Conservation (phyloP, 2,113 vertebrate genomes). For the Phalacrocorax pelagicus region DNA sequence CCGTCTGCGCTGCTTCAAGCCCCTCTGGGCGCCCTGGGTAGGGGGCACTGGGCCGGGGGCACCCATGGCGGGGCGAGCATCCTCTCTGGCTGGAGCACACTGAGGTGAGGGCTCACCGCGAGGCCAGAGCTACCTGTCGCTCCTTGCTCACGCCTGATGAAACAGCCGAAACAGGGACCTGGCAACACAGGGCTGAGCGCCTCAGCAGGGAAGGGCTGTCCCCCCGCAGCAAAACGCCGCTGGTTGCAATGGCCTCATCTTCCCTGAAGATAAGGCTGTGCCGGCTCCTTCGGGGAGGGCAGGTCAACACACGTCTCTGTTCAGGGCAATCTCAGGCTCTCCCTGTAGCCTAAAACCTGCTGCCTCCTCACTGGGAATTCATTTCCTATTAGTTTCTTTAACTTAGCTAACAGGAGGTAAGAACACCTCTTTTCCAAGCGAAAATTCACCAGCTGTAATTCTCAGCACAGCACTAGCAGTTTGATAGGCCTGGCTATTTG, state of each 20-base stretch:
- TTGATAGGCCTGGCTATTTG: neutral
- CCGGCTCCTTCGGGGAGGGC: too few relatives aligned
- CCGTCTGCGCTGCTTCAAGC: rapidly evolving
- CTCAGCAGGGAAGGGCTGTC: neutral
- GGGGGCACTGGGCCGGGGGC: neutral
- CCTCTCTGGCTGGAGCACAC: neutral
- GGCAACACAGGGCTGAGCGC: rapidly evolving
- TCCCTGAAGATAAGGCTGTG: neutral
- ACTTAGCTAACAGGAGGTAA: neutral
- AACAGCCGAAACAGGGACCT: neutral
- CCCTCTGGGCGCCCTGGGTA: rapidly evolving
- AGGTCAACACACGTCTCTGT: neutral
- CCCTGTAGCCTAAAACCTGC: neutral
- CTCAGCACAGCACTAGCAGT: neutral
- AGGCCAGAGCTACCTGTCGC: neutral
- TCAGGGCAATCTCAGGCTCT: neutral
- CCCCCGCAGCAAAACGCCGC: rapidly evolving
- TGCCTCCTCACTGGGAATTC: neutral
- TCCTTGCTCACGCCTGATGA: rapidly evolving
- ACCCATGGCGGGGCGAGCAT: rapidly evolving
- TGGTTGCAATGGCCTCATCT: rapidly evolving
- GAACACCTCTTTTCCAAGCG: neutral
- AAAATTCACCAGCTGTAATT: neutral
- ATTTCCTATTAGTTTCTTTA: neutral
- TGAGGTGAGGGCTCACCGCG: rapidly evolving